Evolutionary conservation across 1,140 invertebrate species (phyloP).

Genomic region (Vanessa tameamea): DNA sequence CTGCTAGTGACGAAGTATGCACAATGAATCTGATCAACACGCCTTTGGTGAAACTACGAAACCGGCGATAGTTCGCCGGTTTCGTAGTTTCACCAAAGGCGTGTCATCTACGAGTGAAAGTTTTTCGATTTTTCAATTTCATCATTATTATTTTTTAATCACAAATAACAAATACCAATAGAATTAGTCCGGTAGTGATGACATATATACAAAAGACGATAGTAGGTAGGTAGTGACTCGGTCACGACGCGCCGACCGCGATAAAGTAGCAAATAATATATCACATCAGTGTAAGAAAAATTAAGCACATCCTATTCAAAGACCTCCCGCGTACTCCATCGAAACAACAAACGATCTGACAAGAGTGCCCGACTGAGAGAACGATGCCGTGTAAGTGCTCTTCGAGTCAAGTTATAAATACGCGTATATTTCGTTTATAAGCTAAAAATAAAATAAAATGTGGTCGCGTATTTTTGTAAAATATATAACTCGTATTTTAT

Average conservation of each 20-base stretch:
- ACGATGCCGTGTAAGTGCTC: neutral
- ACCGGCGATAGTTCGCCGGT: too few relatives aligned
- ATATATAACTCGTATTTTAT: too few relatives aligned
- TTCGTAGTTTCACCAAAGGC: too few relatives aligned
- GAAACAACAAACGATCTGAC: neutral
- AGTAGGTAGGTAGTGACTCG: neutral
- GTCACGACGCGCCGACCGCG: neutral
- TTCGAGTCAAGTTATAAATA: neutral
- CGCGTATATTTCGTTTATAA: neutral
- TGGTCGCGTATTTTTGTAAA: too few relatives aligned
- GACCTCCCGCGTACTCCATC: neutral
- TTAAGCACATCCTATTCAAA: neutral
- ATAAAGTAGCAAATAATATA: neutral
- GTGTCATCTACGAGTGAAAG: conserved; percentile 6
- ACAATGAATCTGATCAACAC: conserved; percentile 81
- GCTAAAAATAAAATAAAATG: too few relatives aligned
- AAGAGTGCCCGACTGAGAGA: neutral
- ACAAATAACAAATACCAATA: too few relatives aligned
- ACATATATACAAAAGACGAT: neutral
- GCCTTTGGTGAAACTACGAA: conserved; percentile 73
- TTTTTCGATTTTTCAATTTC: conserved; percentile 20
- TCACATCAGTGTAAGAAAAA: neutral
- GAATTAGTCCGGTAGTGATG: too few relatives aligned
- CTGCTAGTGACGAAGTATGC: conserved; percentile 80
- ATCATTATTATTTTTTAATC: neutral